Evolutionary conservation across 2,797 vertebrate genomes (phyloP), one percentile per base, ranked within the genome.

Genomic region (Pelobates cultripes): DNA sequence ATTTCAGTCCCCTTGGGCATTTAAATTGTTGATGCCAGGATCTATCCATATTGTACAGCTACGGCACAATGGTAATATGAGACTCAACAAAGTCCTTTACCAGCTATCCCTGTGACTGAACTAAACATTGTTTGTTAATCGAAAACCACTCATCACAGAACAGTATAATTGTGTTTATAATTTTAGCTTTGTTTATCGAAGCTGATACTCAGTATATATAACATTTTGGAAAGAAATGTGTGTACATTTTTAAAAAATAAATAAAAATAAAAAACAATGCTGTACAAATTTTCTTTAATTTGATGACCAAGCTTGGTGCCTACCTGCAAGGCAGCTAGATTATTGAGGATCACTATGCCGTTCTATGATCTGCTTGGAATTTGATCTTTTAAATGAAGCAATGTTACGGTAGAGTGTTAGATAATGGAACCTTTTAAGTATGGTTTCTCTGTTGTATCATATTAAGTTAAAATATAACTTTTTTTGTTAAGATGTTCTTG

Each of bases 401-500:
- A 90, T 89, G 89, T 88, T 91, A 86, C 73, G 76, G 88, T 93
- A 93, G 90, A 88, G 87, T 91, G 88, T 91, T 94, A 92, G 91
- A 28, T 86, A 89, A 87, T 92, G 90, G 88, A 91, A 90, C 89
- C 85, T 90, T 93, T 89, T 84, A 90, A 91, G 89, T 92, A 89
- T 90, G 88, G 88, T 93, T 94, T 93, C 89, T 94, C 90, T 93
- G 91, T 94, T 93, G 86, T 92, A 92, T 87, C 89, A 92, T 92
- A 92, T 94, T 93, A 92, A 94, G 90, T 95, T 95, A 92, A 93
- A 94, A 87, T 92, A 92, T 87, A 89, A 88, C 89, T 92, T 93
- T 28, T 90, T 94, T 94, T 93, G 91, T 94, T 94, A 89, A 94
- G 93, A 93, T 95, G 93, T 95, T 94, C 92, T 94, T 95, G 92